Conservation (phyloP, 2,113 vertebrate species). For the Leptobrachium leishanense region DNA sequence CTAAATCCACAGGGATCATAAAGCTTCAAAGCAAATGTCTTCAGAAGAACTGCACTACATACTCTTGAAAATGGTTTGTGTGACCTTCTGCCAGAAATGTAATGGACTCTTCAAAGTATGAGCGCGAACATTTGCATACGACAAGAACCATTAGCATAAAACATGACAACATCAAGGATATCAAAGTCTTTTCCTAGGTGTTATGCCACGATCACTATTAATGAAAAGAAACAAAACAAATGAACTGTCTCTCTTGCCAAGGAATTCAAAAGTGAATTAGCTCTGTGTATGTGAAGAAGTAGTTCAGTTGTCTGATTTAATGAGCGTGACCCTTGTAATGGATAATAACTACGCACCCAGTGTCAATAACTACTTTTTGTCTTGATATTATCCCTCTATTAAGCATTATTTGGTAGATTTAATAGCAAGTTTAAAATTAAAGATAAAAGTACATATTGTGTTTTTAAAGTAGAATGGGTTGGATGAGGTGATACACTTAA, state of each 20-base stretch:
- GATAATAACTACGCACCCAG: not conserved
- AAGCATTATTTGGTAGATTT: too few relatives aligned
- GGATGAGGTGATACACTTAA: too few relatives aligned
- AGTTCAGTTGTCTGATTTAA: not conserved
- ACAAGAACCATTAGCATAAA: not conserved
- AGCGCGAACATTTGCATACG: not conserved
- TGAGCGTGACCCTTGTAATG: not conserved
- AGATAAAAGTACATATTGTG: too few relatives aligned
- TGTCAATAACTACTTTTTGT: not conserved
- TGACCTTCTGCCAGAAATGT: not conserved
- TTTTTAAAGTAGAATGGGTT: too few relatives aligned
- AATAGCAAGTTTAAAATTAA: too few relatives aligned
- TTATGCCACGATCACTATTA: constrained; percentile 3
- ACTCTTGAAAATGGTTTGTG: constrained; percentile 9
- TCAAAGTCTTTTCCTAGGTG: not conserved
- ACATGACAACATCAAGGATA: not conserved
- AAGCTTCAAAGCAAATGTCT: too few relatives aligned
- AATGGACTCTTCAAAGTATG: not conserved
- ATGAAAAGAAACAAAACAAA: constrained; percentile 10
- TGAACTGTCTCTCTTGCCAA: not conserved
- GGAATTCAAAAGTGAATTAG: not conserved
- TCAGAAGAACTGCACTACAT: not conserved
- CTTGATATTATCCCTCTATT: not conserved
- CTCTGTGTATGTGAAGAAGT: not conserved
- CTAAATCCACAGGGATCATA: too few relatives aligned